Percentiles rank a stretch among this genome's conserved stretches.
These are phyloP conservation scores for Boulengeromyrus knoepffleri DNA, from an alignment of 2,113 vertebrate species.

Conservation along the genomic window DNA sequence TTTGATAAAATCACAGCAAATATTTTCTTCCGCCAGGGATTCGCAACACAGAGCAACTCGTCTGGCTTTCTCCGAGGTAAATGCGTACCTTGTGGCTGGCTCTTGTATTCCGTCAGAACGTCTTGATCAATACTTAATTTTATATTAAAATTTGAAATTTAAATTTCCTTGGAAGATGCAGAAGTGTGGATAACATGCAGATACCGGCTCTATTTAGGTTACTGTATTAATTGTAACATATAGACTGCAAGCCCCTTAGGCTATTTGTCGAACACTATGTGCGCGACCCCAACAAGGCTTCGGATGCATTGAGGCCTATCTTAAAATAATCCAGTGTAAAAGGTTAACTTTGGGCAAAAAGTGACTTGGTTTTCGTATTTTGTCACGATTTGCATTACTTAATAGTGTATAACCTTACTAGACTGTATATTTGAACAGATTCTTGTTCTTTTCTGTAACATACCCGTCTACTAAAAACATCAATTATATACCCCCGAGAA, in stretches of 20 bases:
- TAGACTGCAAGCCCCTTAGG: background rate
- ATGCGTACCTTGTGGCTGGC: background rate
- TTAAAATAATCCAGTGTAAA: background rate
- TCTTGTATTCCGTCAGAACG: background rate
- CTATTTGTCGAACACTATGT: background rate
- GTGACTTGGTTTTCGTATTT: background rate
- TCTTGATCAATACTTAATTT: background rate
- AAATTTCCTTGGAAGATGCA: background rate
- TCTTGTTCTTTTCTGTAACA: background rate
- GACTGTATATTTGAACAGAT: background rate
- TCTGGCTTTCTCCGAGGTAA: slow-evolving; percentile 33
- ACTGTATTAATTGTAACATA: background rate
- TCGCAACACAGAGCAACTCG: background rate
- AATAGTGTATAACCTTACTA: background rate
- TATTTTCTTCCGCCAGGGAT: slow-evolving; percentile 28
- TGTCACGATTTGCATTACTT: background rate
- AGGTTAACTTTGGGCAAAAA: background rate
- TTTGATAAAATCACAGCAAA: slow-evolving; percentile 16
- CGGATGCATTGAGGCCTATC: background rate
- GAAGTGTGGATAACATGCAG: background rate
- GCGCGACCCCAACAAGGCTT: background rate
- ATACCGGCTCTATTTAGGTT: background rate
- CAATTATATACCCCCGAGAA: background rate
- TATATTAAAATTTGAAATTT: background rate
- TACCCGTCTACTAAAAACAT: background rate